Conservation (phyloP, 2,113 vertebrate genomes). For the Pelecanus crispus region DNA sequence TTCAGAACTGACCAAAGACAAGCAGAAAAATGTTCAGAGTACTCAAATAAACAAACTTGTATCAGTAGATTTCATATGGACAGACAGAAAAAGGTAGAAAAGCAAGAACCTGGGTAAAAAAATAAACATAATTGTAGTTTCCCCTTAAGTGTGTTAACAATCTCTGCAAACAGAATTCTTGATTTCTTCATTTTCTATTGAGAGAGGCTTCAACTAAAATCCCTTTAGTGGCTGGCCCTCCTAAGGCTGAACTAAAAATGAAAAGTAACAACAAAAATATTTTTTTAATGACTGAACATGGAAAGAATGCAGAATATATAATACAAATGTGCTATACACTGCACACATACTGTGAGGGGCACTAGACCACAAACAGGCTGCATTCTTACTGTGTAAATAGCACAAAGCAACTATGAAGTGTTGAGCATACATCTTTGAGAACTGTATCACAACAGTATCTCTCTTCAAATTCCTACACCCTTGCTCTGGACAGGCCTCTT, state of each 20-base stretch:
- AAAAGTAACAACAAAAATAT: neutral
- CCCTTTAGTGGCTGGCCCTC: neutral
- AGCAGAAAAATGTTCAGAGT: neutral
- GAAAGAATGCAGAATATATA: neutral
- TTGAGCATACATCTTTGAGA: neutral
- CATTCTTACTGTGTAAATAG: neutral
- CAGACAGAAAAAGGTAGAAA: neutral
- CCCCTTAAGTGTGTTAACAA: neutral
- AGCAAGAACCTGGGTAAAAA: neutral
- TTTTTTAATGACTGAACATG: neutral
- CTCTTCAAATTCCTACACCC: neutral
- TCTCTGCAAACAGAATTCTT: neutral
- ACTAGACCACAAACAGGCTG: neutral
- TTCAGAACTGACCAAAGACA: neutral
- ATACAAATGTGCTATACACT: neutral
- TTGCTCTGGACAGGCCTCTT: neutral
- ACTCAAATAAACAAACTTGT: neutral
- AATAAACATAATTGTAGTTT: neutral
- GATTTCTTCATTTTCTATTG: neutral
- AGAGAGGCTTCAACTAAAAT: neutral
- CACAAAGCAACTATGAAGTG: neutral
- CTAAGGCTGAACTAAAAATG: neutral
- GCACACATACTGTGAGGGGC: neutral
- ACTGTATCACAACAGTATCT: rapidly evolving
- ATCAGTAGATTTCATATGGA: neutral